Conservation (phyloP, 2,888 invertebrate species). For the Hyles lineata region DNA sequence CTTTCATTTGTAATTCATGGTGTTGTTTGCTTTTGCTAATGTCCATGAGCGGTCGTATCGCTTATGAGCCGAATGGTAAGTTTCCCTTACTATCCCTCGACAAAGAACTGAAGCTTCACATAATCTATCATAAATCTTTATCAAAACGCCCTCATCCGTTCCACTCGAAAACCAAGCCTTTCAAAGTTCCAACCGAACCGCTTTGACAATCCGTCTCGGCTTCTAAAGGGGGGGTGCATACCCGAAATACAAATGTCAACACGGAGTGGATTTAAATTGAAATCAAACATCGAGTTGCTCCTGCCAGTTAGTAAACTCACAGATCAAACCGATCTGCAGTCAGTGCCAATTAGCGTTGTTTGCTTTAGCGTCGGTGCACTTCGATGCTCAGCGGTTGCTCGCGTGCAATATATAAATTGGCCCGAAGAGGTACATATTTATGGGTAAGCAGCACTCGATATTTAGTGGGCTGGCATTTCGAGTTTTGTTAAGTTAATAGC, state of each 20-base stretch:
- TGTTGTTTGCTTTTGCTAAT: too few species aligned
- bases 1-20: too few species aligned
- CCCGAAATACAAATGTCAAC: slow-evolving; percentile 37
- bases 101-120: too few species aligned
- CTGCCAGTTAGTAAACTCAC: slow-evolving; percentile 42
- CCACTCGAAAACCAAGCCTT: not conserved
- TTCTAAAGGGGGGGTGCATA: slow-evolving; percentile 22
- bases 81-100: too few species aligned
- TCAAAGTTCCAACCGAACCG: slow-evolving; percentile 2
- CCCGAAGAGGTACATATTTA: slow-evolving; percentile 10
- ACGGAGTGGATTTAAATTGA: slow-evolving; percentile 49
- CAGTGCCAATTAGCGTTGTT: slow-evolving; percentile 47
- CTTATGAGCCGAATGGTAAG: too few species aligned
- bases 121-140: too few species aligned
- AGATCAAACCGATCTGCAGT: slow-evolving; percentile 44
- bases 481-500: not conserved
- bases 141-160: not conserved
- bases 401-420: slow-evolving; percentile 30
- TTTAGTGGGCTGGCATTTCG: not conserved
- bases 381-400: slow-evolving; percentile 27
- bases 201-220: slow-evolving; percentile 11
- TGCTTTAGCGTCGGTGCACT: slow-evolving; percentile 34
- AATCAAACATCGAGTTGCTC: slow-evolving; percentile 47
- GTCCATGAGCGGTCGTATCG: too few species aligned
- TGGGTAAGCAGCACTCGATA: slow-evolving; percentile 12